Evolutionary conservation across 2,888 invertebrate genomes (phyloP).

Genomic region (Parnassius mnemosyne): DNA sequence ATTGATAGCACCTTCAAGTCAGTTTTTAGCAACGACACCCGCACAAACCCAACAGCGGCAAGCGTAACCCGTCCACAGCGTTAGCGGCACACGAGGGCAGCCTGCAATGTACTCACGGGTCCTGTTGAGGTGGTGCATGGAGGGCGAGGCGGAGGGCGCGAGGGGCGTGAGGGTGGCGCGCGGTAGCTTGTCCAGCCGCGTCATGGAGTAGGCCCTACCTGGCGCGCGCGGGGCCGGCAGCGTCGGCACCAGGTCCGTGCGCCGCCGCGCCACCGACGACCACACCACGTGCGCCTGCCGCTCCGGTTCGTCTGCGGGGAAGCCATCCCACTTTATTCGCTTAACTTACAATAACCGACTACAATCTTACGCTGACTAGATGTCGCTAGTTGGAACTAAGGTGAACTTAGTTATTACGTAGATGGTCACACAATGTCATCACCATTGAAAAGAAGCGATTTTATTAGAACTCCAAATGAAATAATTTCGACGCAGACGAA

Average conservation of each 20-base stretch:
- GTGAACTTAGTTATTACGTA: too few relatives aligned
- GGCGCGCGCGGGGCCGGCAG: conserved; percentile 83
- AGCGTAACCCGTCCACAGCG: conserved; percentile 12
- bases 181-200: conserved; percentile 87
- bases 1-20: neutral
- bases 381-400: too few relatives aligned
- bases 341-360: neutral
- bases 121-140: conserved; percentile 65
- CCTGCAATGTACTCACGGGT: conserved; percentile 52
- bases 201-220: conserved; percentile 95
- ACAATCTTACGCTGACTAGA: too few relatives aligned
- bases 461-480: too few relatives aligned
- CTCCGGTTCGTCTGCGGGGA: conserved; percentile 63
- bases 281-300: conserved; percentile 81
- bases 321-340: neutral
- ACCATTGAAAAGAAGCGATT: too few relatives aligned
- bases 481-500: too few relatives aligned
- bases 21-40: neutral
- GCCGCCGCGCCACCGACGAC: conserved; percentile 90
- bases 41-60: conserved; percentile 19
- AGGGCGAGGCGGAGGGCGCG: conserved; percentile 52
- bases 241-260: conserved; percentile 95
- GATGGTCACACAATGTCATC: too few relatives aligned
- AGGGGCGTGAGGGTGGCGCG: conserved; percentile 47
- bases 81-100: conserved; percentile 24